Base-by-base conservation (phyloP, 2,797 vertebrate genomes). In the Lepidocolaptes lacrymiger region DNA sequence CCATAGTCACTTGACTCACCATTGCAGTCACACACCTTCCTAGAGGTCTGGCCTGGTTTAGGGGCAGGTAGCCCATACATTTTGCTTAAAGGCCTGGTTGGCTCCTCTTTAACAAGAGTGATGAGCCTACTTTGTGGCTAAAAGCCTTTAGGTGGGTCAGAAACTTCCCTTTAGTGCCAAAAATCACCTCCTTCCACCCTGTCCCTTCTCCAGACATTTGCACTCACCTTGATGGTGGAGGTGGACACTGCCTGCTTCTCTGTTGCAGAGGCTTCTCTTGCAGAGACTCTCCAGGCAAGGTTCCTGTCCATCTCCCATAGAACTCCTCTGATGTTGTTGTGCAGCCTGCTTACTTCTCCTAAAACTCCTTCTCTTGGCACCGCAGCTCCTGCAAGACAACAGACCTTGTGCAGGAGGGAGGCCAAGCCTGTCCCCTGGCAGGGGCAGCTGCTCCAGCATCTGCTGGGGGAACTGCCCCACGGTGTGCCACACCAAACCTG, bases 391-490 rank as follows among this genome's bases (percentile, higher is more conserved):
- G 41, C 28, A 52, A 23, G 32, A 8, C 10, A 24, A 0, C 23
- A 5, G 5, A 32, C 7, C 10, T 28, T 14, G 14, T 66, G 24
- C 48, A 51, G 24, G 24, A n/a, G 51, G 11, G 4, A 23, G 30
- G 5, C 30, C 51, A 46, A 75, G 22, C 21, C 13, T 62, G 23
- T 12, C 44, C 37, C 11, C 27, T 24, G 3, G 20, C 15, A 36
- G n/a, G 20, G 36, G 13, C 37, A 43, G 54, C 34, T 51, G 19
- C 58, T 80, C 23, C 17, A 36, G 2, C 9, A 10, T 6, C 12
- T 78, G 13, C 34, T 23, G 13, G 8, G 2, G 6, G 3, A 34
- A 2, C 2, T 5, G 4, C 46, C 48, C 23, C 0, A 0, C 1
- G 1, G 11, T 9, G 11, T n/a, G 4, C 7, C 11, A 41, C 23